phyloP scores from a whole-genome alignment of 1,140 invertebrate genomes.

The Zaprionus gabonicus region DNA sequence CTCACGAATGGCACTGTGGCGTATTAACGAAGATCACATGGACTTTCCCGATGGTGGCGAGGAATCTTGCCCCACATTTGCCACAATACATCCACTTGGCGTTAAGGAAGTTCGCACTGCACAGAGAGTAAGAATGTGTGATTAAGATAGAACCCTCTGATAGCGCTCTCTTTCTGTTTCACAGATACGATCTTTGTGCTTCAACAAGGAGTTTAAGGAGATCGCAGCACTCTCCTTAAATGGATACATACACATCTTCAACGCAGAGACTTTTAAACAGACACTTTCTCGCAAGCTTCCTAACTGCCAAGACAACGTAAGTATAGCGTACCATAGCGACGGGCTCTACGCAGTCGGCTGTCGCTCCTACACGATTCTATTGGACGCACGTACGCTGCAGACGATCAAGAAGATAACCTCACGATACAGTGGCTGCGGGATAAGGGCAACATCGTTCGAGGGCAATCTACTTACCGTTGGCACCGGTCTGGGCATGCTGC shows the following conservation, averaged over 20 bases:
- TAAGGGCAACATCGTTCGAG: slow-evolving; percentile 95
- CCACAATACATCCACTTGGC: slow-evolving; percentile 88
- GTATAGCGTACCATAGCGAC: slow-evolving; percentile 92
- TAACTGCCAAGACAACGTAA: slow-evolving; percentile 96
- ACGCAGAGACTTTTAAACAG: slow-evolving; percentile 93
- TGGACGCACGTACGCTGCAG: slow-evolving; percentile 95
- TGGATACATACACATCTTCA: slow-evolving; percentile 96
- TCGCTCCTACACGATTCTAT: slow-evolving; percentile 94
- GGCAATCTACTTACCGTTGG: slow-evolving; percentile 96
- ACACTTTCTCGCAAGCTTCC: slow-evolving; percentile 94
- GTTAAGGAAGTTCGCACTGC: slow-evolving; percentile 90
- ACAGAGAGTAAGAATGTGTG: slow-evolving; percentile 84
- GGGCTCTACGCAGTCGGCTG: slow-evolving; percentile 96
- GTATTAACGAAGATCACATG: slow-evolving; percentile 87
- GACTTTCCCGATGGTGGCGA: slow-evolving; percentile 86
- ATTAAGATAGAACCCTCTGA: neutral
- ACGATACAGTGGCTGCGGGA: slow-evolving; percentile 93
- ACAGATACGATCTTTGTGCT: slow-evolving; percentile 94
- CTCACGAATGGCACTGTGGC: slow-evolving; percentile 93
- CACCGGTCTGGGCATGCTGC: slow-evolving; percentile 94
- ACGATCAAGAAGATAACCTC: slow-evolving; percentile 89
- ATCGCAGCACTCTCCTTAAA: slow-evolving; percentile 96
- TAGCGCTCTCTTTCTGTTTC: neutral
- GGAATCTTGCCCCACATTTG: slow-evolving; percentile 86
- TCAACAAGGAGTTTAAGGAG: slow-evolving; percentile 94